phyloP scores from a whole-genome alignment of 2,888 invertebrate genomes.

The Torymus tubicola region DNA sequence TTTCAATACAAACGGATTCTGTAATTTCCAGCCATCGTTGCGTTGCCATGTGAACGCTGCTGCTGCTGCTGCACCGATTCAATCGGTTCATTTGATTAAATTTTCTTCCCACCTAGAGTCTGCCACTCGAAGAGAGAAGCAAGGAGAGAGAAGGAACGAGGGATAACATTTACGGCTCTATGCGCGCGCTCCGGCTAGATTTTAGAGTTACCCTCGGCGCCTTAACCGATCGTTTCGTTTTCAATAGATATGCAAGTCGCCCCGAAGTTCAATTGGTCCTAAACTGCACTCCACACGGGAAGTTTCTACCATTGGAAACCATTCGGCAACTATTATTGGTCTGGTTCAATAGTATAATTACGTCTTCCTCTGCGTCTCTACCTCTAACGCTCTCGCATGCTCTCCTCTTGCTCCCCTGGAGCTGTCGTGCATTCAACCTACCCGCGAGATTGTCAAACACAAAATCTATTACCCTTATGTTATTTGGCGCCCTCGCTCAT shows the following conservation, averaged over 20 bases:
- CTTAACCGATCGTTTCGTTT: slow-evolving; percentile 59
- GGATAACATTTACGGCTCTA: slow-evolving; percentile 41
- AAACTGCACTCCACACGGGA: slow-evolving; percentile 65
- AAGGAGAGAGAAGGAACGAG: not conserved
- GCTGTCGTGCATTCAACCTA: slow-evolving; percentile 28
- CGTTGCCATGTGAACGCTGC: too few species aligned
- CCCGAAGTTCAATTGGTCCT: slow-evolving; percentile 71
- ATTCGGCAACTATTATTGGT: slow-evolving; percentile 71
- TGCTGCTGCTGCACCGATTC: not conserved
- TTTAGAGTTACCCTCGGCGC: slow-evolving; percentile 48
- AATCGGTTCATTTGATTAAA: slow-evolving; percentile 52
- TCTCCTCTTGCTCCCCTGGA: not conserved
- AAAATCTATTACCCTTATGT: slow-evolving; percentile 48
- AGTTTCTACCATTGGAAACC: slow-evolving; percentile 70
- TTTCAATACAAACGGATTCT: slow-evolving; percentile 3
- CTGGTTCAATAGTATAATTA: slow-evolving; percentile 71
- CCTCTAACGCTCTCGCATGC: too few species aligned
- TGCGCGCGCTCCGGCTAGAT: slow-evolving; percentile 23
- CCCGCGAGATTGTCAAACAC: slow-evolving; percentile 41
- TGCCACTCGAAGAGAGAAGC: slow-evolving; percentile 6
- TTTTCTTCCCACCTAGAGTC: slow-evolving; percentile 25
- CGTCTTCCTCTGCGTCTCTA: slow-evolving; percentile 44
- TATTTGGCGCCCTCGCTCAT: not conserved
- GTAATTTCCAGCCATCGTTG: not conserved
- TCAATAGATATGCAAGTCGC: slow-evolving; percentile 61